Conservation (phyloP, 92 coral and sea anemone genomes). For the Epizoanthus stellaris region DNA sequence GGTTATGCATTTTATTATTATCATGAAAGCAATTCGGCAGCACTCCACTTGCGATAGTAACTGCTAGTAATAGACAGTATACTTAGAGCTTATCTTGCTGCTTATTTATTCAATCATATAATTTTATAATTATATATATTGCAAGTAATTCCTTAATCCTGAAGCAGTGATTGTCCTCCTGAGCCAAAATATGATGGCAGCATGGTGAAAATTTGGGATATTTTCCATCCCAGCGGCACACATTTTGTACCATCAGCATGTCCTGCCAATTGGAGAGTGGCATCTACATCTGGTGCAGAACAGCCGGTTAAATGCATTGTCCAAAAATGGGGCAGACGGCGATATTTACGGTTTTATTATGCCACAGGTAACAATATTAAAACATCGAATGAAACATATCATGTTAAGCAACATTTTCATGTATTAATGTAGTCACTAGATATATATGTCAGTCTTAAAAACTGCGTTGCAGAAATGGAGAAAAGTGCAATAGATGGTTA, state of each 20-base stretch:
- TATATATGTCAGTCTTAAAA: no score
- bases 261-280: background rate
- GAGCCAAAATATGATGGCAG: background rate
- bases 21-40: no score
- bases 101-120: background rate
- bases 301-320: background rate
- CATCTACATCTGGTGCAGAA: background rate
- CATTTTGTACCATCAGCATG: conserved; percentile 2
- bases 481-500: no score
- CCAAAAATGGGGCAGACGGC: conserved; percentile 15
- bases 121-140: background rate
- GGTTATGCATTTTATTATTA: no score
- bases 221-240: background rate
- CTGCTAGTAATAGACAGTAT: no score
- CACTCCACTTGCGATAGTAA: no score
- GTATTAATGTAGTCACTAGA: no score
- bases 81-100: background rate
- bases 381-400: background rate
- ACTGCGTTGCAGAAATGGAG: no score
- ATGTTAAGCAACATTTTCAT: no score
- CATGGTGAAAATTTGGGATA: background rate
- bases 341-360: background rate
- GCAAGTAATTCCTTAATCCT: background rate
- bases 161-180: conserved; percentile 4
- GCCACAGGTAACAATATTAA: background rate